These are phyloP conservation scores for Bostrychus sinensis DNA, from an alignment of 2,113 vertebrate genomes.

Conservation along the genomic window DNA sequence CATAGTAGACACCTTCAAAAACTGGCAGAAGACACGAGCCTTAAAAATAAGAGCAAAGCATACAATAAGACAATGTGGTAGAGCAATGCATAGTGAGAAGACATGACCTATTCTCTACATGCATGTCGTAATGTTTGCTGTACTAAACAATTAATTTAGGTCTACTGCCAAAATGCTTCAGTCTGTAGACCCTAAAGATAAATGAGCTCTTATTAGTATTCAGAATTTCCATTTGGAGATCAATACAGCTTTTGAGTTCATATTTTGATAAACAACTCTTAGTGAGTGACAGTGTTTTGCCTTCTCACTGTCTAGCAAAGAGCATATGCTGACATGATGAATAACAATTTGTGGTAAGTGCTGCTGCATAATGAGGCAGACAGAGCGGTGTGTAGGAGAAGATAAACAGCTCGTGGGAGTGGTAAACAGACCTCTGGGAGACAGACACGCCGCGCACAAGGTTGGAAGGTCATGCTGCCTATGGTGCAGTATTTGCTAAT, in stretches of 20 bases:
- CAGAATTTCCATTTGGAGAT: background rate
- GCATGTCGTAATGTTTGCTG: background rate
- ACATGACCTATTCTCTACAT: too few species aligned
- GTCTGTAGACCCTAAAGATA: background rate
- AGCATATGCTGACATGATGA: conserved; percentile 20
- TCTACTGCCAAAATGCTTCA: background rate
- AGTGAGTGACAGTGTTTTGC: background rate
- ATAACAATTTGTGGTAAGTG: conserved; percentile 15
- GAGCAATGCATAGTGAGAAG: too few species aligned
- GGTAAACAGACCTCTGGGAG: conserved; percentile 63
- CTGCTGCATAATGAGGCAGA: conserved; percentile 32
- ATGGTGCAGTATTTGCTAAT: conserved; percentile 68
- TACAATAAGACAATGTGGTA: too few species aligned
- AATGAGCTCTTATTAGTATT: background rate
- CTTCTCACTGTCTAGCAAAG: conserved; percentile 16
- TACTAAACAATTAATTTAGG: background rate
- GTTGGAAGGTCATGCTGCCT: conserved; percentile 66
- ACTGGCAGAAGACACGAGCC: too few species aligned
- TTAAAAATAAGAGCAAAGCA: too few species aligned
- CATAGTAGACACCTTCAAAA: too few species aligned
- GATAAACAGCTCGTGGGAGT: conserved; percentile 34
- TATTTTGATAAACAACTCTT: conserved; percentile 11
- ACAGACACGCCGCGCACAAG: conserved; percentile 53
- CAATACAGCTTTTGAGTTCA: background rate
- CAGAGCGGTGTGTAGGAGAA: conserved; percentile 17